Base-by-base conservation (phyloP, 2,888 invertebrate species). In the Orthosia gracilis region DNA sequence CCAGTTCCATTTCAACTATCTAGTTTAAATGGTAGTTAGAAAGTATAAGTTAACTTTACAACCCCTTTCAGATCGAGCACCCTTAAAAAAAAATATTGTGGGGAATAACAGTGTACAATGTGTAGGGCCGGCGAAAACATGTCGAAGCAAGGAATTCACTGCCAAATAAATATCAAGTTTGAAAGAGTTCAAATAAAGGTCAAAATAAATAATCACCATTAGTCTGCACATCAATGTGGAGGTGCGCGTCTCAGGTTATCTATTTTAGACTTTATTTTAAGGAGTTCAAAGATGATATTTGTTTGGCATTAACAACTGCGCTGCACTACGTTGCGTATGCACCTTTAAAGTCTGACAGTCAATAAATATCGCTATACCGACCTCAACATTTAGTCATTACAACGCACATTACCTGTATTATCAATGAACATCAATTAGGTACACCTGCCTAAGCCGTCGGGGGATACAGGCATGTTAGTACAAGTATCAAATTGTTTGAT, bases 31-130 rank as follows among this genome's bases (percentile, higher is more conserved):
- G 57, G 11, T 57, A 61, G 7, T 45, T 45, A 40, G 9, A 40
- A 21, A 61, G 5, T 45, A 15, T 15, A 21, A 45, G 40, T 21
- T 45, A 17, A n/a, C 26, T 58, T 21, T n/a, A 54, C 21, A 15
- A 45, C 23, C 45, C 11, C 13, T 49, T 52, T 26, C 47, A 76
- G 18, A 76, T 49, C 52, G 23, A 75, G 73, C 73, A 73, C 73
- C 73, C 5, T 40, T 54, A 26, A 72, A 54, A 64, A 26, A 11
- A 52, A 52, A 52, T 31, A 52, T 18, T 12, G 23, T 73, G 21
- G 15, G 12, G 9, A 23, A 58, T n/a, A 12, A 13, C 57, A 23
- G 68, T 11, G 13, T 40, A 50, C 17, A 68, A 45, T 26, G 15
- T 59, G 15, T 15, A 18, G 18, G 9, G 26, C 31, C 50, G 17